phyloP scores from a whole-genome alignment of 2,797 vertebrate species.

The Tinamus major region DNA sequence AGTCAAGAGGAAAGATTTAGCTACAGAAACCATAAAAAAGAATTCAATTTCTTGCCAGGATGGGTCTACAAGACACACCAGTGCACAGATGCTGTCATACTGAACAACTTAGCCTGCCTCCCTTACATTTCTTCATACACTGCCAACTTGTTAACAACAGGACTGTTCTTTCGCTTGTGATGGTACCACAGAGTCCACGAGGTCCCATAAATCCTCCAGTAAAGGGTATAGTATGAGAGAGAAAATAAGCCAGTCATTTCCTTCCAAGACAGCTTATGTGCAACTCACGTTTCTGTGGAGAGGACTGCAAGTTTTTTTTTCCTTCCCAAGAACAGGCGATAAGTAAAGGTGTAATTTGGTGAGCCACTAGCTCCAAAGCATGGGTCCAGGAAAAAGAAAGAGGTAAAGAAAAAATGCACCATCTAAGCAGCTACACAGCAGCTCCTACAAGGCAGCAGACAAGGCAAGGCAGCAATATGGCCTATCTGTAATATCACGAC shows the following conservation, averaged over 20 bases:
- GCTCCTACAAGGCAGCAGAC: background rate
- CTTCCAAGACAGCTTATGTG: background rate
- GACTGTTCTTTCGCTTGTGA: background rate
- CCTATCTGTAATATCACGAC: background rate
- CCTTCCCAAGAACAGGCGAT: background rate
- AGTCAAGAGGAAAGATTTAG: background rate
- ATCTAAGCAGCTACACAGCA: no score
- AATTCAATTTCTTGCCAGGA: background rate
- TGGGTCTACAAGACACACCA: rapidly evolving
- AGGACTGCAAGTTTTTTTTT: background rate
- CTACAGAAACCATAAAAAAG: background rate
- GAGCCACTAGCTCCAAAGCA: background rate
- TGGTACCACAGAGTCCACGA: background rate
- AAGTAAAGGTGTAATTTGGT: background rate
- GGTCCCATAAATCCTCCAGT: background rate
- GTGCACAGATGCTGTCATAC: background rate
- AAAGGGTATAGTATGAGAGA: background rate
- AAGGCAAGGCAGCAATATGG: background rate
- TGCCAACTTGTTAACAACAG: background rate
- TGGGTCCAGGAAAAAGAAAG: background rate
- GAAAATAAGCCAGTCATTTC: background rate
- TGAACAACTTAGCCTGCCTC: background rate
- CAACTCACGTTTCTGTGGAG: background rate
- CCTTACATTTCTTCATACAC: background rate
- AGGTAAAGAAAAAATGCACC: background rate